Percentiles rank a stretch among this genome's conserved stretches.
Conservation (phyloP, 1,140 invertebrate species). For the Drosophila mayri region DNA sequence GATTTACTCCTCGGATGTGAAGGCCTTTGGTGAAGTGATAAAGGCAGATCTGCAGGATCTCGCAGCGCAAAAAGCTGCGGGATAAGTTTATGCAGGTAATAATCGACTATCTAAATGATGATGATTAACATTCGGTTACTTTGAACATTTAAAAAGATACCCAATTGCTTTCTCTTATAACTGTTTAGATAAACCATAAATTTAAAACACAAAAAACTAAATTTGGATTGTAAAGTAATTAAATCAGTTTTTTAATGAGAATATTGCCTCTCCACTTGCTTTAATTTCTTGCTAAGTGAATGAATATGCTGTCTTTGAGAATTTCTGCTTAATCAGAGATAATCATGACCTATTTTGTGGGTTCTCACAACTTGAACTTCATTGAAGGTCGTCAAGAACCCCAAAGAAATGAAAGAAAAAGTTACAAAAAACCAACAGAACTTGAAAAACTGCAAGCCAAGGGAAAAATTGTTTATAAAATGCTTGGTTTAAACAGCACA, state of each 20-base stretch:
- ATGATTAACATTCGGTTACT: no score
- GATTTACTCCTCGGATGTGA: constrained; percentile 2
- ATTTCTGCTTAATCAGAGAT: constrained; percentile 20
- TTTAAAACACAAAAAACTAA: no score
- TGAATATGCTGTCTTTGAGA: constrained; percentile 2
- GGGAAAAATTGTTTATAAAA: constrained; percentile 39
- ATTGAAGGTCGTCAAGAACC: constrained; percentile 6
- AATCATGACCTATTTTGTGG: constrained; percentile 23
- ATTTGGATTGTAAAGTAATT: no score
- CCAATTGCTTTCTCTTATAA: no score
- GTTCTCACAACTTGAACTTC: constrained; percentile 52
- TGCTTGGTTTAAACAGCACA: neutral
- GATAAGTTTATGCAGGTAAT: constrained; percentile 7
- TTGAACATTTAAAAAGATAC: no score
- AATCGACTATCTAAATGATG: neutral
- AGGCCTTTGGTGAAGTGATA: constrained; percentile 4
- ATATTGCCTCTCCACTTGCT: no score
- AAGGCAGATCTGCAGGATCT: constrained; percentile 1
- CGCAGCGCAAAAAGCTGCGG: neutral
- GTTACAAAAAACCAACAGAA: neutral
- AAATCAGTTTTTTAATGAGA: no score
- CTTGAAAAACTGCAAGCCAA: constrained; percentile 38
- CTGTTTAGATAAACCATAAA: no score
- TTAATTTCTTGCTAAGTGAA: constrained; percentile 16
- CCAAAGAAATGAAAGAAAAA: neutral